Conservation (phyloP, 2,888 invertebrate genomes). For the Nesidiocoris tenuis region DNA sequence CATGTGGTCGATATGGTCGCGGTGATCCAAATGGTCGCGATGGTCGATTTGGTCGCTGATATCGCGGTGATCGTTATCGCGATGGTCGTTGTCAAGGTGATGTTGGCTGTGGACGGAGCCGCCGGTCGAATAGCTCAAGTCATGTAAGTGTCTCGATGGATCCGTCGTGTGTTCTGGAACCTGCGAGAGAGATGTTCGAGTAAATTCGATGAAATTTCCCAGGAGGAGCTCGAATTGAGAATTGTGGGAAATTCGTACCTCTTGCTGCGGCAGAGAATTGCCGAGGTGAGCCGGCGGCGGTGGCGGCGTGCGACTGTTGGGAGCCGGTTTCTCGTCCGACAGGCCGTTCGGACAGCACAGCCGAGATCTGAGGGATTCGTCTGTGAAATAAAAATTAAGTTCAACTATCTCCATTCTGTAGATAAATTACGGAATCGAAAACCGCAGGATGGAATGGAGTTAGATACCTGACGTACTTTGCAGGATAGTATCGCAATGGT, state of each 20-base stretch:
- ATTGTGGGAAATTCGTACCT: neutral
- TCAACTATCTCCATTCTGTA: too few relatives aligned
- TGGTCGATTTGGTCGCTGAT: neutral
- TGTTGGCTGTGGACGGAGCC: neutral
- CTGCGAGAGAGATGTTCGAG: too few relatives aligned
- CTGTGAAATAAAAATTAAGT: too few relatives aligned
- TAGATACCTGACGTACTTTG: too few relatives aligned
- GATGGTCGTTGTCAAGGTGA: too few relatives aligned
- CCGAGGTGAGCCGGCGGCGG: neutral
- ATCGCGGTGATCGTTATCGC: too few relatives aligned
- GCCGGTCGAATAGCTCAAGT: slow-evolving; percentile 6
- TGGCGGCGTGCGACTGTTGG: slow-evolving; percentile 2
- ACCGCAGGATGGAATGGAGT: too few relatives aligned
- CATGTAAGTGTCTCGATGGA: slow-evolving; percentile 10
- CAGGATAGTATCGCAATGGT: slow-evolving; percentile 71
- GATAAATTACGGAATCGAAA: too few relatives aligned
- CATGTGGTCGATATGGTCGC: neutral
- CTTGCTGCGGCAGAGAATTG: slow-evolving; percentile 8
- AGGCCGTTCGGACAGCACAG: slow-evolving; percentile 27
- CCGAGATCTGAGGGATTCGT: slow-evolving; percentile 25
- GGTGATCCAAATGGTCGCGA: neutral
- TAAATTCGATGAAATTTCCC: too few relatives aligned
- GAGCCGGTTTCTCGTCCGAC: slow-evolving; percentile 13
- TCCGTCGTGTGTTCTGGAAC: slow-evolving; percentile 19
- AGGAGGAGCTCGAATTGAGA: too few relatives aligned